Conservation (phyloP, 2,113 vertebrate species). For the Odocoileus virginianus region DNA sequence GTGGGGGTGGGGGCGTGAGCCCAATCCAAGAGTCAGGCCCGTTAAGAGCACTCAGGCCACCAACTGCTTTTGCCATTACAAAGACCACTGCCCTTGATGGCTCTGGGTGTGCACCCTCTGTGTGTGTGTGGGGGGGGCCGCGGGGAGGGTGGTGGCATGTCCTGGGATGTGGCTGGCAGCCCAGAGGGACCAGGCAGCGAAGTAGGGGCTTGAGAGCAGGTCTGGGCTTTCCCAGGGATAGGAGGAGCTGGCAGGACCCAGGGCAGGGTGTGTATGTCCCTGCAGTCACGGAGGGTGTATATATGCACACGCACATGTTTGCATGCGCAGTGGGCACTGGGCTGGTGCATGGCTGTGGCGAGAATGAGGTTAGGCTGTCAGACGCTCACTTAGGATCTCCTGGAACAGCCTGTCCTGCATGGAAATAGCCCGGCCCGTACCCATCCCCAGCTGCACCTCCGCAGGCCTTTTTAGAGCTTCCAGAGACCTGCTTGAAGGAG, state of each 20-base stretch:
- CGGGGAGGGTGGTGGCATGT: neutral
- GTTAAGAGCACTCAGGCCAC: fast-evolving
- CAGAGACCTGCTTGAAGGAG: neutral
- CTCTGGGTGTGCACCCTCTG: fast-evolving
- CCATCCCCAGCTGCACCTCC: fast-evolving
- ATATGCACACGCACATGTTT: fast-evolving
- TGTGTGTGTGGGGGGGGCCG: fast-evolving
- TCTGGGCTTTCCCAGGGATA: neutral
- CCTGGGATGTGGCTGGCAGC: fast-evolving
- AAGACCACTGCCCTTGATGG: neutral
- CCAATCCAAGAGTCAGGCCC: neutral
- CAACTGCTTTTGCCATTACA: neutral
- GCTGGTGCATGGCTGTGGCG: fast-evolving
- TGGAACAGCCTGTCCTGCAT: constrained; percentile 74
- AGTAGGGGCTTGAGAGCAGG: neutral
- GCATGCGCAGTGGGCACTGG: neutral
- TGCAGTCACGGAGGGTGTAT: neutral
- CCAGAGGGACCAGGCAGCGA: neutral
- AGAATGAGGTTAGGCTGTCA: constrained; percentile 74
- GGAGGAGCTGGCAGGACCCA: neutral
- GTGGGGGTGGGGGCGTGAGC: neutral
- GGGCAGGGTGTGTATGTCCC: neutral
- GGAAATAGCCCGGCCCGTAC: neutral
- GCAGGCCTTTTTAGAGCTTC: neutral
- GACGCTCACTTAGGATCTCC: constrained; percentile 68